Evolutionary conservation across 2,888 invertebrate genomes (phyloP).

Genomic region (Clistopyga incitator): DNA sequence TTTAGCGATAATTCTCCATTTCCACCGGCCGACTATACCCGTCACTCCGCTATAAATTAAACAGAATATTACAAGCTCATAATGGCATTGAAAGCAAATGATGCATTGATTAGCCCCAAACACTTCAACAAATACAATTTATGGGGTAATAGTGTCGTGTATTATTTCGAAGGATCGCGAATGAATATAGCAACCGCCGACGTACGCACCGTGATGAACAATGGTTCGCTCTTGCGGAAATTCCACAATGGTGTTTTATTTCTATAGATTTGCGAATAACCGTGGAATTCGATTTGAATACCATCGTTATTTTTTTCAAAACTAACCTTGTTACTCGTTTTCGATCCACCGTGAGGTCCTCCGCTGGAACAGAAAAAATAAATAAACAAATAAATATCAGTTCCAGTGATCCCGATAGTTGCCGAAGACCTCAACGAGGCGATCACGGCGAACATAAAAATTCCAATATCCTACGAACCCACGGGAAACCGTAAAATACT

Average conservation of each 20-base stretch:
- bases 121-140: background rate
- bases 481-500: conserved; percentile 49
- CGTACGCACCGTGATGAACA: background rate
- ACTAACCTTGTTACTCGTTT: conserved; percentile 21
- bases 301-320: conserved; percentile 23
- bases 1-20: conserved; percentile 7
- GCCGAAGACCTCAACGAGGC: conserved; percentile 1
- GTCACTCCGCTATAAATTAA: background rate
- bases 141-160: background rate
- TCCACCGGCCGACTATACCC: background rate
- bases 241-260: background rate
- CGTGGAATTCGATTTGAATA: background rate
- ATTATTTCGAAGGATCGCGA: background rate
- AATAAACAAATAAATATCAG: conserved; percentile 22
- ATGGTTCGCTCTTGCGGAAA: background rate
- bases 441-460: conserved; percentile 19
- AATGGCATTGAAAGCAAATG: background rate
- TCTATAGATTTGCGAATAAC: background rate
- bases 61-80: background rate
- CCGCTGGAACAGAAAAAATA: too few species aligned
- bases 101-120: background rate
- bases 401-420: conserved; percentile 29
- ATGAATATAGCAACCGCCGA: background rate
- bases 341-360: background rate
- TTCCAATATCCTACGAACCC: conserved; percentile 35